Conservation (phyloP, 2,113 vertebrate genomes). For the Callipepla squamata region DNA sequence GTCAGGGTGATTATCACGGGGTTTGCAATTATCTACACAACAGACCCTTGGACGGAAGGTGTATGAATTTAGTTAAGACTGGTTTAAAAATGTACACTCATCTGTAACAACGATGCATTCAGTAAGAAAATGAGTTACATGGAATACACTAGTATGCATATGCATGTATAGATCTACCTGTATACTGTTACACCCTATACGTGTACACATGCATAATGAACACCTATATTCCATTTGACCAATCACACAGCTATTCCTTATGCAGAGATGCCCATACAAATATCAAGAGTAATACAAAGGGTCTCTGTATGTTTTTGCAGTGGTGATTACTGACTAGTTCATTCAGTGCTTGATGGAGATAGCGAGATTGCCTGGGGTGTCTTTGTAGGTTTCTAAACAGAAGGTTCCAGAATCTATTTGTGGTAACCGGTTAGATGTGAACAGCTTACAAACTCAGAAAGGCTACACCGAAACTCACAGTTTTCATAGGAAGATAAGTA, state of each 20-base stretch:
- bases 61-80: fast-evolving
- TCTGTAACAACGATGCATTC: fast-evolving
- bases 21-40: background rate
- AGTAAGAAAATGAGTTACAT: fast-evolving
- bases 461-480: background rate
- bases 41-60: background rate
- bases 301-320: background rate
- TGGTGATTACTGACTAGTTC: background rate
- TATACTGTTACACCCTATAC: too few relatives aligned
- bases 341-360: slow-evolving; percentile 9
- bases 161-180: background rate
- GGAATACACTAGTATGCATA: fast-evolving
- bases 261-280: background rate
- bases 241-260: background rate
- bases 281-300: background rate
- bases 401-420: slow-evolving; percentile 58
- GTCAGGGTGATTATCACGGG: too few relatives aligned
- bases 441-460: slow-evolving; percentile 32
- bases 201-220: background rate
- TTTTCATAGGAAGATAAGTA: background rate
- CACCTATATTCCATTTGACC: background rate
- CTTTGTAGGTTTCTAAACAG: slow-evolving; percentile 7
- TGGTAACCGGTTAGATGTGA: slow-evolving; percentile 48
- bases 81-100: background rate
- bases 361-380: background rate